Conservation (phyloP, 2,888 invertebrate species). For the Heliconius erato region DNA sequence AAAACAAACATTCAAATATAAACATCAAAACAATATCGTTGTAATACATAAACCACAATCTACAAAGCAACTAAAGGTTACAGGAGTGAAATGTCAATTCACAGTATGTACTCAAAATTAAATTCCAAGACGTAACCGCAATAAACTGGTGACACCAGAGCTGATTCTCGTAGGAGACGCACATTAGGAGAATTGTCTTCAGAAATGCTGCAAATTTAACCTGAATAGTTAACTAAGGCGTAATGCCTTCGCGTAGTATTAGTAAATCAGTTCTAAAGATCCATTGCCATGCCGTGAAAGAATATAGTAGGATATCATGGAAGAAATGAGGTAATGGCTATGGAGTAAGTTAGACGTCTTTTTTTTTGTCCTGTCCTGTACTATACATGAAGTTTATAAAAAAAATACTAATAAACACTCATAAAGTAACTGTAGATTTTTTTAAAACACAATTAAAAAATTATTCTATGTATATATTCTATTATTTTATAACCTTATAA, state of each 20-base stretch:
- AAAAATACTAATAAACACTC: no score
- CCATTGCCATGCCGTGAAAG: constrained; percentile 32
- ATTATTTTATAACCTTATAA: background rate
- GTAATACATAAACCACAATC: constrained; percentile 8
- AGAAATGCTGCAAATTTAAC: constrained; percentile 51
- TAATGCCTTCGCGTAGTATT: background rate
- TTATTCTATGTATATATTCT: background rate
- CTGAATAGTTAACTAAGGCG: background rate
- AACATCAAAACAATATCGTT: constrained; percentile 8
- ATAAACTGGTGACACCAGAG: constrained; percentile 8
- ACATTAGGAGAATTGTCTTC: constrained; percentile 31
- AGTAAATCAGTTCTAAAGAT: constrained; percentile 12
- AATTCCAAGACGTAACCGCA: constrained; percentile 34
- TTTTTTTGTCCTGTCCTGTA: no score
- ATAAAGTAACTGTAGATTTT: no score
- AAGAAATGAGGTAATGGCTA: constrained; percentile 15
- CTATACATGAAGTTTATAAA: no score
- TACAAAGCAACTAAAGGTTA: constrained; percentile 28
- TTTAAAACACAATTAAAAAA: background rate
- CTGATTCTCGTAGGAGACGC: background rate
- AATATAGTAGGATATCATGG: background rate
- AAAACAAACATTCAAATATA: no score
- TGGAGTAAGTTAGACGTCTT: no score
- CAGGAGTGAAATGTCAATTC: constrained; percentile 33
- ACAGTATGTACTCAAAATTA: constrained; percentile 21